phyloP scores from a whole-genome alignment of 1,140 invertebrate species.

The Bombus waltoni region DNA sequence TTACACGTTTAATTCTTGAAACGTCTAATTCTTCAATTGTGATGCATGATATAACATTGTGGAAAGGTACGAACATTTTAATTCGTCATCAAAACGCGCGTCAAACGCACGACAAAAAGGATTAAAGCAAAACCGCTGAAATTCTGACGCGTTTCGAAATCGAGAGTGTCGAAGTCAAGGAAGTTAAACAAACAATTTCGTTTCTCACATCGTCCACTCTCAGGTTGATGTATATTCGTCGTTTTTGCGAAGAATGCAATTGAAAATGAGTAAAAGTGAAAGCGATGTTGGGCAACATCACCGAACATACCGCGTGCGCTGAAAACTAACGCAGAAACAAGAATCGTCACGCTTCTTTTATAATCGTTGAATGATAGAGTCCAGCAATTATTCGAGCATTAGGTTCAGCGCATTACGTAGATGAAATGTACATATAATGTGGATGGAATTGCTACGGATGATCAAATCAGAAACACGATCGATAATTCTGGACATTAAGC shows the following conservation, averaged over 20 bases:
- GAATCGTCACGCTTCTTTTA: constrained; percentile 28
- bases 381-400: not conserved
- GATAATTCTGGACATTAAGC: not conserved
- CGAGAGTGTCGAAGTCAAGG: not conserved
- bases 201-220: not conserved
- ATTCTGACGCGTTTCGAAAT: not conserved
- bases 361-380: not conserved
- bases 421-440: not conserved
- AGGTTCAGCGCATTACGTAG: not conserved
- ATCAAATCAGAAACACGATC: not conserved
- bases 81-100: not conserved
- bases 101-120: not conserved
- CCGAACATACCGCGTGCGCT: not conserved
- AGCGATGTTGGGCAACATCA: constrained; percentile 45
- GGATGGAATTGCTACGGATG: not conserved
- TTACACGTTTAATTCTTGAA: no score
- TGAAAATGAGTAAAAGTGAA: constrained; percentile 62
- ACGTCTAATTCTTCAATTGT: not conserved
- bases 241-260: constrained; percentile 16
- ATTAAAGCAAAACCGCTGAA: not conserved
- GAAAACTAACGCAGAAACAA: constrained; percentile 8
- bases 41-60: not conserved
- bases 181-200: constrained; percentile 22
- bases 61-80: not conserved
- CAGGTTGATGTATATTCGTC: not conserved